Evolutionary conservation across 2,113 vertebrate genomes (phyloP).

Genomic region (Phylloscopus whistleri): DNA sequence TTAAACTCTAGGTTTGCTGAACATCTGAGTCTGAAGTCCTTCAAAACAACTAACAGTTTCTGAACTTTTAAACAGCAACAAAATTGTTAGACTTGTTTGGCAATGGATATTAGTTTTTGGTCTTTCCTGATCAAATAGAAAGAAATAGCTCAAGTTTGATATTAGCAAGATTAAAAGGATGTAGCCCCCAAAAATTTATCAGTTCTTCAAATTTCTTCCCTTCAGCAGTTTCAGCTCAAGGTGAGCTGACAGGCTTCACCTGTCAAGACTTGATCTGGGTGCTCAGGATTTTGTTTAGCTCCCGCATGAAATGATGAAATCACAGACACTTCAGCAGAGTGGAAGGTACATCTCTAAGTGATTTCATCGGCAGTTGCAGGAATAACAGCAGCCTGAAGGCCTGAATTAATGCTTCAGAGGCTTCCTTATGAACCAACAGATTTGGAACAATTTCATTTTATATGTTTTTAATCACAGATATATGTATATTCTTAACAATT

Average conservation of each 20-base stretch:
- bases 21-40: background rate
- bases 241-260: conserved; percentile 3
- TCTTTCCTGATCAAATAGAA: background rate
- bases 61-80: background rate
- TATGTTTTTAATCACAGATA: background rate
- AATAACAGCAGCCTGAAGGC: background rate
- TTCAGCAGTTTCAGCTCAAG: conserved; percentile 16
- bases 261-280: conserved; percentile 44
- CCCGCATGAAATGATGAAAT: background rate
- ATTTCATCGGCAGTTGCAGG: conserved; percentile 26
- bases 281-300: conserved; percentile 20
- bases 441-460: background rate
- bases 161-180: background rate
- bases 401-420: background rate
- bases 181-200: background rate
- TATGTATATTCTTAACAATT: background rate
- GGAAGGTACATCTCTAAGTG: background rate
- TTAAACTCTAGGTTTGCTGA: background rate
- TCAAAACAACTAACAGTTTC: background rate
- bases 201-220: background rate
- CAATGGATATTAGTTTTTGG: background rate
- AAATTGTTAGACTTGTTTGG: background rate
- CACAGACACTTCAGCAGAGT: background rate
- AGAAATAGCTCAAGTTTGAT: background rate
- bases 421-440: background rate